These are phyloP conservation scores for Philantomba maxwellii DNA, from an alignment of 2,113 vertebrate genomes.

Conservation along the genomic window DNA sequence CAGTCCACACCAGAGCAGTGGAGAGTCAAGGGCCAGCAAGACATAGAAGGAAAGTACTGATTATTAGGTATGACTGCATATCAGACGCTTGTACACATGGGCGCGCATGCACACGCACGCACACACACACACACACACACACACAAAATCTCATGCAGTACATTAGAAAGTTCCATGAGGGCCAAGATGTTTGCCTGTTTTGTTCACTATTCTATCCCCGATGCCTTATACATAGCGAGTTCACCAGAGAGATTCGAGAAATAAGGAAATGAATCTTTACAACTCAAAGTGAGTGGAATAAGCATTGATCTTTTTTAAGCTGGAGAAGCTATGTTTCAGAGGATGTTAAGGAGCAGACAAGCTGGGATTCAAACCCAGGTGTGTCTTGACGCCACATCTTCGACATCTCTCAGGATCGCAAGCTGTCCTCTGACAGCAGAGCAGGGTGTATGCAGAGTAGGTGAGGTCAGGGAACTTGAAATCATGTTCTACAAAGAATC, in stretches of 20 bases:
- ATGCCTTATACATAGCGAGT: not conserved
- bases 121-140: not conserved
- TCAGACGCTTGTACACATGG: not conserved
- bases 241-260: not conserved
- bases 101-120: rapidly evolving
- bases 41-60: not conserved
- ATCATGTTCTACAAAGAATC: not conserved
- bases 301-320: not conserved
- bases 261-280: not conserved
- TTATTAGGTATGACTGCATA: not conserved
- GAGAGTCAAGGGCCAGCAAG: not conserved
- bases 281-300: not conserved
- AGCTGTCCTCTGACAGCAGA: not conserved
- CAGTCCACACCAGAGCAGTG: not conserved
- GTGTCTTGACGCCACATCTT: not conserved
- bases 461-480: not conserved
- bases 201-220: not conserved
- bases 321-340: not conserved
- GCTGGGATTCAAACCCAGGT: not conserved
- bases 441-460: not conserved
- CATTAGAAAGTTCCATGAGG: not conserved
- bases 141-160: not conserved
- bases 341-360: not conserved
- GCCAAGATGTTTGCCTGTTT: not conserved
- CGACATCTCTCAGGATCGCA: not conserved